Evolutionary conservation across 1,140 invertebrate species (phyloP), one percentile per base, ranked within the genome.

Genomic region (Pachyrhynchus sulphureomaculatus): DNA sequence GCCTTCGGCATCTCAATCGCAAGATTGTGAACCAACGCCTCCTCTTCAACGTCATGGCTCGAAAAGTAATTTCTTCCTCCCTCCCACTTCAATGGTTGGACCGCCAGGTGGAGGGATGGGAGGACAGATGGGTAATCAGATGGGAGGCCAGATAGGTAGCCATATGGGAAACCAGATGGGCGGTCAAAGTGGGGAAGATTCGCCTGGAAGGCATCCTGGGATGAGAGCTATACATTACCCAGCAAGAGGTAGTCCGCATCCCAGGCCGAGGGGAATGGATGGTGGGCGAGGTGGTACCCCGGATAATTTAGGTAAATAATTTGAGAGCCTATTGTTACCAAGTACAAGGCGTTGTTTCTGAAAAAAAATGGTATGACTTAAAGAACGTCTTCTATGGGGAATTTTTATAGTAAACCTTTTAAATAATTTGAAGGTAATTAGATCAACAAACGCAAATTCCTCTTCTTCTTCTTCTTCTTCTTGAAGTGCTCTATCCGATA

Each of bases 11-110:
- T 92, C 92, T 26, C 92, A 95, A 76, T 91, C 90, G 32, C 89
- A 93, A 71, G 93, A 96, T 81, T 95, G 93, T 78, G 93, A 96
- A 76, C 92, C 93, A 23, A 94, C 93, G 62, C 92, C 93, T 21
- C 90, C 92, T 12, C 80, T 93, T 55, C 91, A 93, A 76, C 83
- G 92, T 66, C 90, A 94, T 65, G 93, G 92, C 69, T 95, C 93
- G 37, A 90, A 92, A 75, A 93, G 84, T 69, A 96, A 96, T 79
- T 92, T 96, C 78, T 96, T 95, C 81, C 82, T 92, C 72, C 87
- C 87, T 47, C 85, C 87, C 60, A 79, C 83, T 65, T 80, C 57
- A 17, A 59, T 59, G 55, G 32, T 26, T 12, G 21, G 26, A 10
- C 13, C 41, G 21, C 6, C 49, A 9, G 20, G 34, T 5, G 34